Conservation (phyloP, 1,140 invertebrate genomes). For the Paralvinella palmiformis region DNA sequence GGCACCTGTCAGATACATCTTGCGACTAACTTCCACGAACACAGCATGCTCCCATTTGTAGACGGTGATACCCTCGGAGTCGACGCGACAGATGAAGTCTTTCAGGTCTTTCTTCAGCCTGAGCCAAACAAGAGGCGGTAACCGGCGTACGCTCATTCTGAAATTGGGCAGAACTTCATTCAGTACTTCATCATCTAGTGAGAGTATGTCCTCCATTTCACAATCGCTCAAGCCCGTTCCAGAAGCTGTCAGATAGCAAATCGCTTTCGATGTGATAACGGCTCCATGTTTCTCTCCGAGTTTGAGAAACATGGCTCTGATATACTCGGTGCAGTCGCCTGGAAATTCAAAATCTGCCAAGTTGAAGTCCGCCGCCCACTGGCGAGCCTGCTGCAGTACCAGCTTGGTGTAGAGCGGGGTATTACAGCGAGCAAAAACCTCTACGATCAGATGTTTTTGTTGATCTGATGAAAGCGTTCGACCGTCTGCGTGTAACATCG, state of each 20-base stretch:
- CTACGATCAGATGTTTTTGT: conserved; percentile 81
- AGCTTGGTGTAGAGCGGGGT: conserved; percentile 95
- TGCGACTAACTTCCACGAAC: conserved; percentile 1
- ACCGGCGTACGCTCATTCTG: not conserved
- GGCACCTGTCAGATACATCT: conserved; percentile 40
- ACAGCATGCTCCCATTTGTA: conserved; percentile 6
- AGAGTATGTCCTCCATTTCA: conserved; percentile 18
- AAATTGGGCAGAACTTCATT: conserved; percentile 39
- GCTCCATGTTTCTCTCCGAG: conserved; percentile 9
- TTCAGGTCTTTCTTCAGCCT: conserved; percentile 5
- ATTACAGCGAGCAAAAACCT: conserved; percentile 83
- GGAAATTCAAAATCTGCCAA: conserved; percentile 81
- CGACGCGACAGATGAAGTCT: not conserved
- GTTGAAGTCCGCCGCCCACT: conserved; percentile 72
- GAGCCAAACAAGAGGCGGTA: conserved; percentile 9
- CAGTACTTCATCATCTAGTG: conserved; percentile 12
- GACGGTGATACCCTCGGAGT: conserved; percentile 9
- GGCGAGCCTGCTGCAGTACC: conserved; percentile 77
- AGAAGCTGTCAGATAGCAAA: conserved; percentile 15
- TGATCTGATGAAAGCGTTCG: conserved; percentile 45
- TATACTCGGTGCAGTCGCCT: conserved; percentile 52
- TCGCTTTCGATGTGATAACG: not conserved
- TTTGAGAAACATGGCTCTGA: conserved; percentile 7
- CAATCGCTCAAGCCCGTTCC: conserved; percentile 11
- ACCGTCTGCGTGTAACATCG: conserved; percentile 27